Evolutionary conservation across 2,888 invertebrate species (phyloP), one percentile per base, ranked within the genome.

Genomic region (Lacanobia wlatinum): DNA sequence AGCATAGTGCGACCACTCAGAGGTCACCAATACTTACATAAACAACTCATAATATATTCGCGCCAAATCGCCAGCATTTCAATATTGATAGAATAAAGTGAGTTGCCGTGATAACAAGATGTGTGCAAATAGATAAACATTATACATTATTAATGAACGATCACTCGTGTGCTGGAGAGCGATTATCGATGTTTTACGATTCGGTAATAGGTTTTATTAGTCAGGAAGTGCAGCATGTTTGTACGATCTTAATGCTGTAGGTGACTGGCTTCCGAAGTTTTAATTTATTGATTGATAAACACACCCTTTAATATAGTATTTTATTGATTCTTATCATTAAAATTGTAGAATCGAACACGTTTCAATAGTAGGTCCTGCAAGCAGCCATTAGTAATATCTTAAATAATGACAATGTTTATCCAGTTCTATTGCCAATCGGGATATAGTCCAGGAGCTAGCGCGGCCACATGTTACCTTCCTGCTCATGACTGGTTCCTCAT

Each of bases 41-140:
- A 69, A 73, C 71, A 55, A 50, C 63, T n/a, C 12, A 50, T 85
- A 67, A 80, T 70, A 58, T 81, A 84, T 80, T 77, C 74, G 64
- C 71, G 61, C 53, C 73, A 34, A 75, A 80, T 46, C 68, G 52
- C 46, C 59, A 65, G 63, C 65, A 80, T 89, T 87, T 87, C 76
- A 88, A 91, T 90, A 89, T 90, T 89, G 83, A 88, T 87, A 84
- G 84, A 89, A 89, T 89, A 89, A 87, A 87, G 85, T 84, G 80
- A 83, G 76, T 56, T 73, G 82, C 72, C 73, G 74, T 84, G 84
- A 83, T 84, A 84, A 84, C 85, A 82, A 79, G 83, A 78, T 83
- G 67, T 85, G 87, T 65, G 82, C 88, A 84, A 87, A 87, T 82
- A 87, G 40, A 79, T 83, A 87, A 85, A 87, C 85, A 83, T 83